phyloP scores from a whole-genome alignment of 2,113 vertebrate genomes.

The Bubo blakistoni region DNA sequence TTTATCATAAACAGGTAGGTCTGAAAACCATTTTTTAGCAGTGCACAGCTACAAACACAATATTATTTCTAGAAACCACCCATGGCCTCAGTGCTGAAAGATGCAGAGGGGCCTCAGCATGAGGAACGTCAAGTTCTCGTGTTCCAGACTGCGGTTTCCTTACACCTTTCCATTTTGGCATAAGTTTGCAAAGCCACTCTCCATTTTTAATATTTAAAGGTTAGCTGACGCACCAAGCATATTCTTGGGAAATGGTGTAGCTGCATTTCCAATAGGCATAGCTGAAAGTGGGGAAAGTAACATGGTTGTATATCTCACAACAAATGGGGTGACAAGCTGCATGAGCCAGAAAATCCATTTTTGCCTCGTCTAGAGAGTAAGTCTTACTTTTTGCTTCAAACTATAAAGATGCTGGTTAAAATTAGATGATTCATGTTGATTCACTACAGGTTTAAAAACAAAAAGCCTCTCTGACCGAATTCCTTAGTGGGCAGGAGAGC shows the following conservation, averaged over 20 bases:
- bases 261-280: background rate
- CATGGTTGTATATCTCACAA: background rate
- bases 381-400: constrained; percentile 1
- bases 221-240: constrained; percentile 35
- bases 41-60: constrained; percentile 35
- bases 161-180: constrained; percentile 63
- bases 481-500: constrained; percentile 44
- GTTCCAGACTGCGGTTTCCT: constrained; percentile 58
- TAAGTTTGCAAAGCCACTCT: constrained; percentile 42
- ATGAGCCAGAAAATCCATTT: constrained; percentile 37
- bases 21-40: constrained; percentile 27
- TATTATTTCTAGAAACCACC: constrained; percentile 69
- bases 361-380: background rate
- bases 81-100: constrained; percentile 44
- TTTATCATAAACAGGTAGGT: constrained; percentile 35
- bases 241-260: constrained; percentile 26
- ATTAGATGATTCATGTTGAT: constrained; percentile 64
- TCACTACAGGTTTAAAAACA: constrained; percentile 57
- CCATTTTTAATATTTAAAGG: constrained; percentile 58
- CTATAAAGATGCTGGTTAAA: constrained; percentile 36
- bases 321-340: background rate
- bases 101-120: constrained; percentile 44
- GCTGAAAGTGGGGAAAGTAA: background rate
- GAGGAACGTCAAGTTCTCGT: constrained; percentile 27
- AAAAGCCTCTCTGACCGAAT: constrained; percentile 34